Evolutionary conservation across 1,140 invertebrate species (phyloP), one percentile per base, ranked within the genome.

Genomic region (Lutraria rhynchaena): DNA sequence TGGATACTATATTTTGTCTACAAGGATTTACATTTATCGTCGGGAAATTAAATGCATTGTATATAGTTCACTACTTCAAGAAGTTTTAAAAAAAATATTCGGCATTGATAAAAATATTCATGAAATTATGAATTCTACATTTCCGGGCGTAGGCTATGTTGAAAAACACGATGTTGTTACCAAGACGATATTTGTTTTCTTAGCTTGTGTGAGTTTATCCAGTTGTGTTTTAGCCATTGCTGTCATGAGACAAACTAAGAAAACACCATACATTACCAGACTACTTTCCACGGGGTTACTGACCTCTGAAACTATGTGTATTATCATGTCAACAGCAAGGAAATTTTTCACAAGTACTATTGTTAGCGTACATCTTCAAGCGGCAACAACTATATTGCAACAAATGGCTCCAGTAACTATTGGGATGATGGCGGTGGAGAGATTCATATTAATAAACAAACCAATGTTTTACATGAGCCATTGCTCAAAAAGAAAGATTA

Each of bases 371-470:
- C 22, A 3, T 4, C 3, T 37, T 3, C 7, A 17, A 37, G 7
- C 35, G 17, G 41, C 13, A 41, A 35, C n/a, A 19, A 37, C 35
- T 3, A 19, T 24, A 15, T 37, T n/a, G 3, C 11, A 17, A 15
- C 9, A 44, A 4, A 19, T 65, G 17, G 41, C 33, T 37, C 4
- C 22, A 17, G 11, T 65, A 3, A 65, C 61, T 29, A 35, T 65
- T 13, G 61, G 15, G 4, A 19, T 65, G 61, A 65, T 65, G 61
- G 35, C 35, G 4, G n/a, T 65, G 3, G 61, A 65, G 41, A 31
- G 61, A 17, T 44, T 29, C 19, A n/a, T 65, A 41, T 3, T 65
- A n/a, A 44, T 65, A 13, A 29, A 24, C 15, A 44, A 37, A 17
- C 33, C 35, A 3, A 65, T 37, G 61, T 37, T 3, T 5, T 65